Base-by-base conservation (phyloP, 2,888 invertebrate genomes). In the Drosophila anomalata region DNA sequence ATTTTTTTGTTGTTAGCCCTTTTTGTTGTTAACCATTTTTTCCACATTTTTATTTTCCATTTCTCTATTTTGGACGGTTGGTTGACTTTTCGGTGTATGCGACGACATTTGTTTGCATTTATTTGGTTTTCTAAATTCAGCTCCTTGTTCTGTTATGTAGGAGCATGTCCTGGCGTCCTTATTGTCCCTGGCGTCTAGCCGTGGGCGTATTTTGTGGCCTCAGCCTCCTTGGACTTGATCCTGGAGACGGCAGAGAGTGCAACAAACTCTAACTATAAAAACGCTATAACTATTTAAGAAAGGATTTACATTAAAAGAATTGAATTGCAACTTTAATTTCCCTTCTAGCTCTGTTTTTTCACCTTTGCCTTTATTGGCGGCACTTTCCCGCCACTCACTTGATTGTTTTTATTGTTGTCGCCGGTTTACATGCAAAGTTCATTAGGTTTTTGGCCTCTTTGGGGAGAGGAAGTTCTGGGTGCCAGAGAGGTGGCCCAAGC, bases 101-200 rank as follows among this genome's bases (percentile, higher is more conserved):
- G 22, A 66, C 74, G 71, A 79, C 82, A 84, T 83, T 84, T 83
- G 82, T 83, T 83, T 82, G 79, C 82, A 82, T 83, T 83, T 84
- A 83, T 84, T 82, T 82, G 77, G 78, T 71, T 81, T 84, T 67
- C 36, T 50, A 55, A 57, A 46, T 29, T 29, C 29, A 29, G 29
- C 29, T 29, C 9, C 29, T 59, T 42, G 36, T 59, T 53, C 41
- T 53, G 48, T 42, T 42, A 29, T 66, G 51, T 50, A 17, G 51
- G 36, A 56, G 44, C 61, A 56, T 54, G 69, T 63, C 31, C 46
- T 24, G 29, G 29, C 22, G 22, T 24, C 22, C 22, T 4, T 41
- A 12, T 47, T 33, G 50, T 42, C 50, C 0, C 29, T 29, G 39
- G 26, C 58, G 77, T 77, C 77, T 76, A 77, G 77, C 73, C 77